Evolutionary conservation across 2,888 invertebrate genomes (phyloP), one percentile per base, ranked within the genome.

Genomic region (Chaetogeoica ovagalla): DNA sequence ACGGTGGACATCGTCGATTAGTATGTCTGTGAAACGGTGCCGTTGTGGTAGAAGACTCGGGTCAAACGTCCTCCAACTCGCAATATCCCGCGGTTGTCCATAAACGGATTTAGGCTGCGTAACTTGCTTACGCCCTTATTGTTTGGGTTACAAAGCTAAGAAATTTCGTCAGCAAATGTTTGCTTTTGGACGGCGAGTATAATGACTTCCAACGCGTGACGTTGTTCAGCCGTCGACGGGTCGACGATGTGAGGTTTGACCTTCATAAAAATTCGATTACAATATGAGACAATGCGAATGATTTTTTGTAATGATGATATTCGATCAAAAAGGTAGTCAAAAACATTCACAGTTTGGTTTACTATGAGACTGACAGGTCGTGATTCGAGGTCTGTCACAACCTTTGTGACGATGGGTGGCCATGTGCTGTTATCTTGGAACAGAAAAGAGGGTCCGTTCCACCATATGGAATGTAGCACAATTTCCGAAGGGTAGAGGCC

Each of bases 1-100:
- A n/a, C 19, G 21, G n/a, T 81, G 71, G 19, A n/a, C n/a, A n/a
- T n/a, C n/a, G n/a, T n/a, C n/a, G n/a, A n/a, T n/a, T n/a, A n/a
- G n/a, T 15, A 81, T 65, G 19, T 72, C 11, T 1, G 71, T 71
- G n/a, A 81, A 60, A n/a, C 62, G 23, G 23, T 72, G 52, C 7
- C 39, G 11, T 17, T 11, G 1, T 4, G 81, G 81, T 17, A 81
- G 48, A 15, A 81, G 65, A 15, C 55, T 65, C 19, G 72, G 81
- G 0, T 3, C 11, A 81, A 19, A n/a, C 81, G 60, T 9, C 81
- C 81, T 23, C 72, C 65, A 11, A 81, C 72, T 21, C 81, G 62
- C 0, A 81, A 17, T 0, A 65, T 21, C 8, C 81, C 72, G 5
- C 23, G n/a, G 8, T 74, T n/a, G 30, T 69, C 69, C 11, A 69